A percentile compares a stretch with the other conserved stretches of the same genome.
phyloP scores from a whole-genome alignment of 2,888 invertebrate species.

The Corythucha ciliata region DNA sequence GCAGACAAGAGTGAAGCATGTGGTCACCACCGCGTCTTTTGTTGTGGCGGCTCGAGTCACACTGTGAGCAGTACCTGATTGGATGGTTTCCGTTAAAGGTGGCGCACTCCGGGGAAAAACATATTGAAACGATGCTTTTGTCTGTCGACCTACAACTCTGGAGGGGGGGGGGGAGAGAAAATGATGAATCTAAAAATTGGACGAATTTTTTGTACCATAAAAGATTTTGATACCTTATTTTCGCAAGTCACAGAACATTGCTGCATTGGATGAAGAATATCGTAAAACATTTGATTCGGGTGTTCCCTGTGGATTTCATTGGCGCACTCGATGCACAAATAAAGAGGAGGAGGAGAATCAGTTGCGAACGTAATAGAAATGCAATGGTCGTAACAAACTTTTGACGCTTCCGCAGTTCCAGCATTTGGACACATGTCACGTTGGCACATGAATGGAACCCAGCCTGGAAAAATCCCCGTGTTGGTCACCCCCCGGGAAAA shows the following conservation, averaged over 20 bases:
- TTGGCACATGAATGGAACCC: constrained; percentile 76
- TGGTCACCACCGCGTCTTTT: constrained; percentile 80
- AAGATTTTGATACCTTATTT: constrained; percentile 59
- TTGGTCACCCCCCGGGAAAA: too few species aligned
- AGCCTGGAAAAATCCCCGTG: constrained; percentile 47
- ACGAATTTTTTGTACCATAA: background rate
- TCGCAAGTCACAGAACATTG: constrained; percentile 92
- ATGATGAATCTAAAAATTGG: background rate
- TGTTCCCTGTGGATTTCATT: constrained; percentile 83
- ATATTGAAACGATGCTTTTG: constrained; percentile 88
- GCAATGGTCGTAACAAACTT: constrained; percentile 90
- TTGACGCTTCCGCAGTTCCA: constrained; percentile 75
- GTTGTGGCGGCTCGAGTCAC: constrained; percentile 81
- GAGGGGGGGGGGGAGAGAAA: constrained; percentile 31
- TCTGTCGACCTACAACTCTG: constrained; percentile 87
- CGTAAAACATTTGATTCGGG: constrained; percentile 73
- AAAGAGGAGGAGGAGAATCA: constrained; percentile 86
- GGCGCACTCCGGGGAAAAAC: constrained; percentile 94
- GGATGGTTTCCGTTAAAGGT: constrained; percentile 94
- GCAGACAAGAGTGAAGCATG: constrained; percentile 77
- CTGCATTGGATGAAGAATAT: constrained; percentile 84
- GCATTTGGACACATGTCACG: constrained; percentile 84
- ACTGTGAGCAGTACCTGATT: constrained; percentile 83
- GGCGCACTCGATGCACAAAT: constrained; percentile 92
- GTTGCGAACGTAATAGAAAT: constrained; percentile 77